Evolutionary conservation across 2,797 vertebrate species (phyloP).

Genomic region (Pipistrellus pipistrellus): DNA sequence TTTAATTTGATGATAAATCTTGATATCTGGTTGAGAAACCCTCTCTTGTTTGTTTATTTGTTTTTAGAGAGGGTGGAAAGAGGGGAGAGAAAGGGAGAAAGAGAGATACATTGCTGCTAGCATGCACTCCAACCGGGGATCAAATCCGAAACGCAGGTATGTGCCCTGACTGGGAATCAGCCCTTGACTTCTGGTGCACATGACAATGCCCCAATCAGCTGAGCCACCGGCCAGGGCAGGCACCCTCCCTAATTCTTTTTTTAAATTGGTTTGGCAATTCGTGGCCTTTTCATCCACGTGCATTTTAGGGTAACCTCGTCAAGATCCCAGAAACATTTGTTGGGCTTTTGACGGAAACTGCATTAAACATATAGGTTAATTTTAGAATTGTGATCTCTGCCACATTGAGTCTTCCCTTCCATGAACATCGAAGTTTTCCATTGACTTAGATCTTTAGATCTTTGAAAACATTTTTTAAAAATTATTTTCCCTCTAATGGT

Average conservation of each 20-base stretch:
- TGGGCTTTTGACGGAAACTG: background rate
- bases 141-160: background rate
- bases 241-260: background rate
- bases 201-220: background rate
- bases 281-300: background rate
- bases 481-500: background rate
- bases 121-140: background rate
- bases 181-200: background rate
- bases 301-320: background rate
- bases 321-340: background rate
- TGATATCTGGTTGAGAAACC: background rate
- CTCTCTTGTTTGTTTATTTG: background rate
- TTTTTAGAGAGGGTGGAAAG: background rate
- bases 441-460: background rate
- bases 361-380: background rate
- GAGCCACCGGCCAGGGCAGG: background rate
- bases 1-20: background rate
- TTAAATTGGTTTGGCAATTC: background rate
- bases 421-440: accelerated
- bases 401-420: background rate
- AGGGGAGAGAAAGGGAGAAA: no score
- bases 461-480: background rate
- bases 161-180: background rate
- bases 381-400: background rate
- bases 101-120: background rate